Base-by-base conservation (phyloP, 2,888 invertebrate species). In the Uloborus plumipes region DNA sequence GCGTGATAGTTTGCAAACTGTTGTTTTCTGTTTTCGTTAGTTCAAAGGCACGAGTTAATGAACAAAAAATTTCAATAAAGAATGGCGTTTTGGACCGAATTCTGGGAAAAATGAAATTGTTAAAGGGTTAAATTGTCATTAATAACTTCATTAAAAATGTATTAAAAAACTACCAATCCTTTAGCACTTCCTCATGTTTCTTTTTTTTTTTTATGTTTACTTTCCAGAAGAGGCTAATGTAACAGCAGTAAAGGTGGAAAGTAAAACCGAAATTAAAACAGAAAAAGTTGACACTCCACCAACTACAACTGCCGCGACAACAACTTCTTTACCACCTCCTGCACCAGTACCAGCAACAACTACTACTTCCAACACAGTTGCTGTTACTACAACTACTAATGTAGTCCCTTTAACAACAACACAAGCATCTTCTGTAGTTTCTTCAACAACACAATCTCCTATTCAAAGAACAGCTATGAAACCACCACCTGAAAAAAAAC, bases 401-500 rank as follows among this genome's bases (percentile, higher is more conserved):
- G 47, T 73, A 9, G 67, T 71, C 16, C 53, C 71, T 47, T 69
- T 71, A 62, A 47, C 69, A 49, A 7, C 76, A 6, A 14, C 69
- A 50, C 50, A 62, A 62, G 51, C 77, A 67, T 18, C 69, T 1
- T 51, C 55, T n/a, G n/a, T 62, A 62, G 64, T 66, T 31, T 51
- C 69, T 39, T 20, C 50, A 58, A 49, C 67, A 47, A 49, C 79
- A 47, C 26, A 50, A 31, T 26, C 67, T 22, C 18, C 66, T 58
- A 9, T 72, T 9, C 55, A 39, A 53, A 22, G 74, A 20, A 67
- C 74, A 15, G 66, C 39, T 16, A 84, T 84, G 81, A 84, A 84
- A 71, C 84, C 84, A n/a, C 84, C 84, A n/a, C 84, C 84, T 15
- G 84, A 84, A 26, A 84, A 84, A 47, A 82, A 72, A 49, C 77